Percentiles rank a stretch among this genome's conserved stretches.
These are phyloP conservation scores for Amphiduros pacificus DNA, from an alignment of 2,888 invertebrate species.

Conservation along the genomic window DNA sequence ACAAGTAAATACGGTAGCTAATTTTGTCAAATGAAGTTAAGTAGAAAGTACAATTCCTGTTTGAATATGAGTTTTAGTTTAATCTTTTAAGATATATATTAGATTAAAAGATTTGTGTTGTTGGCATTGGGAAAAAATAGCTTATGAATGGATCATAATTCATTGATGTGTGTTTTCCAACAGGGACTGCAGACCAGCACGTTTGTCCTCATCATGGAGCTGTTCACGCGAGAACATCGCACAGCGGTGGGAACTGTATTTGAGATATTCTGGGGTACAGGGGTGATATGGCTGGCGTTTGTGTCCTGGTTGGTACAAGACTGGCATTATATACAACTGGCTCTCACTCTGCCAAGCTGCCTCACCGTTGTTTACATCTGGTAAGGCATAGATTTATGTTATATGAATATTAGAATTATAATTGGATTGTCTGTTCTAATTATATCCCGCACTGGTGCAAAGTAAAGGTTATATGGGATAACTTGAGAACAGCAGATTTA, in stretches of 20 bases:
- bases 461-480: no score
- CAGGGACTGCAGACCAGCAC: constrained; percentile 63
- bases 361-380: constrained; percentile 60
- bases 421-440: not conserved
- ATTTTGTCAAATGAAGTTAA: no score
- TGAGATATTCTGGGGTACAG: constrained; percentile 63
- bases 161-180: constrained; percentile 5
- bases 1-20: no score
- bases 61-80: no score
- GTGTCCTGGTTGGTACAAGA: constrained; percentile 62
- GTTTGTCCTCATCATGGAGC: constrained; percentile 63
- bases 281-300: constrained; percentile 60
- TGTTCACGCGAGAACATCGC: constrained; percentile 61
- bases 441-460: no score
- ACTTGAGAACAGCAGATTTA: no score
- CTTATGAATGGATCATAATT: no score
- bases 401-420: not conserved
- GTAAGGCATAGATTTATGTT: constrained; percentile 35
- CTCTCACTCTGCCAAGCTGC: constrained; percentile 62
- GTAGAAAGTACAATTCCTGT: no score
- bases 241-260: constrained; percentile 62
- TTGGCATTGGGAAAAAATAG: no score
- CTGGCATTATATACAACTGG: constrained; percentile 64
- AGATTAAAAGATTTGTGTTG: no score
- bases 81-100: no score